These are phyloP conservation scores for Cantharis flavilabris DNA, from an alignment of 2,888 invertebrate species.

Conservation along the genomic window DNA sequence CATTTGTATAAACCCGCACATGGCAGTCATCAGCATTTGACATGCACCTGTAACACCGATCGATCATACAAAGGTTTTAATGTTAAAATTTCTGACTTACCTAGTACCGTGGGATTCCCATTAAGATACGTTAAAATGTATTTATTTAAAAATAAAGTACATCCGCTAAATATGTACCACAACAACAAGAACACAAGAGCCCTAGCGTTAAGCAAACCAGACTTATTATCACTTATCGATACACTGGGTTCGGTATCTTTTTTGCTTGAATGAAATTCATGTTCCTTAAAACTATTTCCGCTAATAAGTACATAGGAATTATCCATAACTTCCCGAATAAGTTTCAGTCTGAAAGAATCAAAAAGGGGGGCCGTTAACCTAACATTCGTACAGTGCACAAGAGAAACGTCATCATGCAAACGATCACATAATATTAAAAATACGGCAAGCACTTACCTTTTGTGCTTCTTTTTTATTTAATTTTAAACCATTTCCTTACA, in stretches of 20 bases:
- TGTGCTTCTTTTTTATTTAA: neutral
- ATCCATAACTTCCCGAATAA: slow-evolving; percentile 25
- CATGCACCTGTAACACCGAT: slow-evolving; percentile 63
- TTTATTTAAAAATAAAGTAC: slow-evolving; percentile 77
- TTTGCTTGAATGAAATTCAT: slow-evolving; percentile 23
- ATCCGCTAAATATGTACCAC: slow-evolving; percentile 80
- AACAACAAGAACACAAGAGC: slow-evolving; percentile 66
- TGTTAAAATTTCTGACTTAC: slow-evolving; percentile 53
- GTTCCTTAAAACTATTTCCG: slow-evolving; percentile 26
- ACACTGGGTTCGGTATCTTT: slow-evolving; percentile 28
- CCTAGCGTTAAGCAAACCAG: slow-evolving; percentile 62
- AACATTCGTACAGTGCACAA: neutral
- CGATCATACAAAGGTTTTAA: slow-evolving; percentile 13
- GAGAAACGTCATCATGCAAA: neutral
- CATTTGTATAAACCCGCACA: slow-evolving; percentile 76
- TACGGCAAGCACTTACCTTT: neutral
- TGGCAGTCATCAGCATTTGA: slow-evolving; percentile 76
- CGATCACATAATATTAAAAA: neutral
- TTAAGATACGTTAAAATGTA: slow-evolving; percentile 73
- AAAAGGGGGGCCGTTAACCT: neutral
- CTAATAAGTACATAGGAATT: slow-evolving; percentile 29
- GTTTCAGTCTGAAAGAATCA: neutral
- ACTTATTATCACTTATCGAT: slow-evolving; percentile 26
- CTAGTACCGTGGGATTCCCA: slow-evolving; percentile 74
- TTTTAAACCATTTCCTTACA: neutral